A percentile compares a stretch with the other conserved stretches of the same genome.
Conservation (phyloP, 1,140 invertebrate genomes). For the Diabrotica undecimpunctata region DNA sequence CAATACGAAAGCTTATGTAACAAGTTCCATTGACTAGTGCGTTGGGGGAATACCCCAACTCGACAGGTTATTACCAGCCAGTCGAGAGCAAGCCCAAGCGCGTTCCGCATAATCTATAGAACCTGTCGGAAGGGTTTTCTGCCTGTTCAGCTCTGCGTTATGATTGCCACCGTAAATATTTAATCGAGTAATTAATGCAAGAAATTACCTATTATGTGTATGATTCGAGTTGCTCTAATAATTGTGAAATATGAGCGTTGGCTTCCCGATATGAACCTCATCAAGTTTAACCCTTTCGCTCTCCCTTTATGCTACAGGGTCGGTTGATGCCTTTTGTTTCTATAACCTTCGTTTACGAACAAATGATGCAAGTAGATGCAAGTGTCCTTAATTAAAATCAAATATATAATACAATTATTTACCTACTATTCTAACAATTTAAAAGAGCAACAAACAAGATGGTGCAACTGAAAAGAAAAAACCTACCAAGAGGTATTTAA, state of each 20-base stretch:
- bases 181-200: constrained; percentile 51
- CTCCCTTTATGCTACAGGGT: constrained; percentile 6
- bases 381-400: too few species aligned
- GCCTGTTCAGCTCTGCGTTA: constrained; percentile 44
- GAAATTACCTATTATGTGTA: constrained; percentile 51
- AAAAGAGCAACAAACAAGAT: too few species aligned
- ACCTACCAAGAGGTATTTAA: too few species aligned
- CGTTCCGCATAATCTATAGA: constrained; percentile 45
- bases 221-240: constrained; percentile 47
- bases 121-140: constrained; percentile 45
- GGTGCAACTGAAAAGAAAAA: too few species aligned
- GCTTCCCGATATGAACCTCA: background rate
- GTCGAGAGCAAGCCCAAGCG: constrained; percentile 2
- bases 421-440: too few species aligned
- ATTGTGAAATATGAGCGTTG: constrained; percentile 45
- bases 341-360: too few species aligned
- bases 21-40: background rate
- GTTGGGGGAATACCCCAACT: background rate
- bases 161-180: constrained; percentile 50
- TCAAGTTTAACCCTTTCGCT: constrained; percentile 16
- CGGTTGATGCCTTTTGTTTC: background rate
- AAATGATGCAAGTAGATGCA: too few species aligned
- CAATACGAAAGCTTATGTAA: background rate
- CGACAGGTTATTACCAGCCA: constrained; percentile 1
- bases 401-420: too few species aligned